phyloP scores from a whole-genome alignment of 2,113 vertebrate species.

The Eira barbara region DNA sequence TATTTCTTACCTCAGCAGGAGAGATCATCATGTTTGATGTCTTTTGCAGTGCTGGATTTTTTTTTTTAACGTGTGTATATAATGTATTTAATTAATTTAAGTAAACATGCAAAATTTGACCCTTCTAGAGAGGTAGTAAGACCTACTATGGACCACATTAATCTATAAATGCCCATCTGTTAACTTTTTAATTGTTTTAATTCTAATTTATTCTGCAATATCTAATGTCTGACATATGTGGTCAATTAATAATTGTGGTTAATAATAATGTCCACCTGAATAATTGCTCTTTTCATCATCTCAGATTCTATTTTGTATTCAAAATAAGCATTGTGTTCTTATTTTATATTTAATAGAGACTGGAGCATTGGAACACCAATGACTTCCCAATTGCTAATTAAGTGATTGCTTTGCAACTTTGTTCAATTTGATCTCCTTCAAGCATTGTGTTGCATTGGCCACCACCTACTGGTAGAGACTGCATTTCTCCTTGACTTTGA shows the following conservation, averaged over 20 bases:
- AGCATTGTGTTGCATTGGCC: background rate
- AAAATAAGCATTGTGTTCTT: background rate
- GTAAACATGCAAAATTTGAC: background rate
- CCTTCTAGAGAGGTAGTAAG: background rate
- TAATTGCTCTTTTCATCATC: background rate
- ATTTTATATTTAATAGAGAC: background rate
- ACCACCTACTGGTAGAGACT: background rate
- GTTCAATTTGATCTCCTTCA: background rate
- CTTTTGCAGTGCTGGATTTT: background rate
- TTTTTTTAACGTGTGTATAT: background rate
- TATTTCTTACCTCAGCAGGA: background rate
- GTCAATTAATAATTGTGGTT: background rate
- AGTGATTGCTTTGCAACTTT: background rate
- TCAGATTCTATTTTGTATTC: background rate
- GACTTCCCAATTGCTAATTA: background rate
- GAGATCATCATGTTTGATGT: background rate
- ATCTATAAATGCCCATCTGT: background rate
- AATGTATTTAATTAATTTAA: background rate
- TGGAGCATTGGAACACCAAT: background rate
- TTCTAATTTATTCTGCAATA: background rate
- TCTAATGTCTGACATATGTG: background rate
- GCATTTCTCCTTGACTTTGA: background rate
- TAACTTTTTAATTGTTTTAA: background rate
- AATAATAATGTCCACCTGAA: background rate
- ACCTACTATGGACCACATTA: background rate